Percentiles rank a stretch among this genome's conserved stretches.
Evolutionary conservation across 2,797 vertebrate species (phyloP).

Genomic region (Brachyrhaphis roseni): DNA sequence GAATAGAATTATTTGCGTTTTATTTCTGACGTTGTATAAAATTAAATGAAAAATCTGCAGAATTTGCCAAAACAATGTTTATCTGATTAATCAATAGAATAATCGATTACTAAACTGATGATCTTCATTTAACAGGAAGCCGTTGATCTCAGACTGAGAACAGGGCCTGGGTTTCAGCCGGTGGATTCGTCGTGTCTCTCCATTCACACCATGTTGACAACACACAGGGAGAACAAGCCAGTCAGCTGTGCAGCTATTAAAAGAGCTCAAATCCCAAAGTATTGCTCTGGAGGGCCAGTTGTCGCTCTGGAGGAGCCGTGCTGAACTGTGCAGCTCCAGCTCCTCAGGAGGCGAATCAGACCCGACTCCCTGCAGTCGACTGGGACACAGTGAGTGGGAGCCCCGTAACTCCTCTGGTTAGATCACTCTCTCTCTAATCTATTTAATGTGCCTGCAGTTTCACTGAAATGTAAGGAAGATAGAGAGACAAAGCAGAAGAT

Average conservation of each 20-base stretch:
- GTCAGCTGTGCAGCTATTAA: constrained; percentile 83
- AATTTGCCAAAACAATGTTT: no score
- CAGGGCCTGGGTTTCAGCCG: not conserved
- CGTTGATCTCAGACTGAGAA: not conserved
- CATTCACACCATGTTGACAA: constrained; percentile 63
- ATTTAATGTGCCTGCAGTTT: constrained; percentile 1
- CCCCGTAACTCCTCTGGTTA: constrained; percentile 12
- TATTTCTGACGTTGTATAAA: no score
- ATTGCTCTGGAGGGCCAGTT: constrained; percentile 36
- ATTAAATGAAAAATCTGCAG: no score
- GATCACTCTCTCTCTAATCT: not conserved
- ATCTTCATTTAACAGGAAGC: not conserved
- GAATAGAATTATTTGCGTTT: no score
- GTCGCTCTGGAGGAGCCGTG: constrained; percentile 37
- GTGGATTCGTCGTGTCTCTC: constrained; percentile 14
- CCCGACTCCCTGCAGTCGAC: constrained; percentile 29
- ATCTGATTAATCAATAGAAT: no score
- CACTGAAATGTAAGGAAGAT: not conserved
- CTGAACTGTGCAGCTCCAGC: constrained; percentile 41
- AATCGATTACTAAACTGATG: no score
- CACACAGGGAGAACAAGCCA: constrained; percentile 59
- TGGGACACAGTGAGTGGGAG: constrained; percentile 40
- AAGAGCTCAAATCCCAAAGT: constrained; percentile 71
- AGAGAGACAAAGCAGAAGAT: not conserved
- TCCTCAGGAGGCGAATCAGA: constrained; percentile 39